Evolutionary conservation across 2,888 invertebrate species (phyloP), one percentile per base, ranked within the genome.

Genomic region (Sphaeridia pumilis): DNA sequence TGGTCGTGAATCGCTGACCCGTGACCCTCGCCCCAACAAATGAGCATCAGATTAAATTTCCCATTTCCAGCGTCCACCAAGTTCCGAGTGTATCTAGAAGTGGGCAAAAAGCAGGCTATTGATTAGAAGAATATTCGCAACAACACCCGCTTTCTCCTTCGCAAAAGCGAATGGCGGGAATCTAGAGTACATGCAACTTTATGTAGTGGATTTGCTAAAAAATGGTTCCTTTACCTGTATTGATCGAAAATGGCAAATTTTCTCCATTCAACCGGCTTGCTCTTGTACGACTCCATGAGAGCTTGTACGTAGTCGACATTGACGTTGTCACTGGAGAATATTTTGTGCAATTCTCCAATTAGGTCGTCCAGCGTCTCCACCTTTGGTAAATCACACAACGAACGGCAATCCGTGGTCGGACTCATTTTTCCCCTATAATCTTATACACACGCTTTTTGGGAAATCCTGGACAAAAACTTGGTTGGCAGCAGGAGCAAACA

Each of bases 21-120:
- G 61, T 93, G 90, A 0, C 88, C 89, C 69, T 93, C 89, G 21
- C 92, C 89, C 97, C 98, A 98, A 72, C 97, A 97, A n/a, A 98
- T 73, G 26, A 93, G 78, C 84, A 98, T 92, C 61, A 98, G 74
- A 73, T 98, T 98, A 73, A 93, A 98, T 69, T 88, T 90, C 0
- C 92, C 95, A 69, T 98, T 97, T 3, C 97, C 98, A 55, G 79
- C 81, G 68, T 97, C 93, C 0, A 98, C 90, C 65, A 98, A 74
- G 72, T 98, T 98, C 28, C 98, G 74, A 0, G 97, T 98, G 70
- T 98, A 98, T 68, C 87, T 90, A 66, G 56, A 73, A 67, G 53
- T 55, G 31, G 14, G 14, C 31, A 31, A 31, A 14, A 31, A 31
- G 14, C 31, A 31, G 31, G 31, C 7, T 10, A 14, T 7, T 31